A percentile compares a stretch with the other conserved stretches of the same genome.
phyloP scores from a whole-genome alignment of 23 tunicate species.

The Trididemnum miniatum region DNA sequence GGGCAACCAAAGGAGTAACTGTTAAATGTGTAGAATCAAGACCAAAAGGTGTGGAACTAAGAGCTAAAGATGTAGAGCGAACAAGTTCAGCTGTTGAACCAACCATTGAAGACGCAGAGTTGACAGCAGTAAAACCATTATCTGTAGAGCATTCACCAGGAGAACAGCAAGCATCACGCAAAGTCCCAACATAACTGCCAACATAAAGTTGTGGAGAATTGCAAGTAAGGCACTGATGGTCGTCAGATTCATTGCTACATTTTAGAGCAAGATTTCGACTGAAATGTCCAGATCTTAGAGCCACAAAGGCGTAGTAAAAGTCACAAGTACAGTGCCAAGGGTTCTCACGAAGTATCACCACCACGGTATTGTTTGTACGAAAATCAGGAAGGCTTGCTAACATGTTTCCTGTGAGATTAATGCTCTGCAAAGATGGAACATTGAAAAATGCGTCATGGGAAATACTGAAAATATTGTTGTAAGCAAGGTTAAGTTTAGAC shows the following conservation, averaged over 20 bases:
- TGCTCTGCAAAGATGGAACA: not conserved
- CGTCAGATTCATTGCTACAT: not conserved
- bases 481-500: not conserved
- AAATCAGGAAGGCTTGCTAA: not conserved
- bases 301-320: not conserved
- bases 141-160: too few species aligned
- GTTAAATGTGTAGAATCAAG: too few species aligned
- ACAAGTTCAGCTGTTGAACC: too few species aligned
- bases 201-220: not conserved
- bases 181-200: not conserved
- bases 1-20: too few species aligned
- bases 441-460: not conserved
- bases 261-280: not conserved
- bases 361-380: not conserved
- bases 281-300: not conserved
- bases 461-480: not conserved
- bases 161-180: too few species aligned
- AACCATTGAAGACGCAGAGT: too few species aligned
- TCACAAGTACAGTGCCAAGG: constrained; percentile 5
- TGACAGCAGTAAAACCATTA: too few species aligned
- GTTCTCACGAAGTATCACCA: not conserved
- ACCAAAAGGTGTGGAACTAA: too few species aligned
- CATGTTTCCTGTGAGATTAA: not conserved
- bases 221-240: not conserved
- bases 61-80: too few species aligned